These are phyloP conservation scores for Ganaspis sp. DNA, from an alignment of 1,140 invertebrate genomes.

Conservation along the genomic window DNA sequence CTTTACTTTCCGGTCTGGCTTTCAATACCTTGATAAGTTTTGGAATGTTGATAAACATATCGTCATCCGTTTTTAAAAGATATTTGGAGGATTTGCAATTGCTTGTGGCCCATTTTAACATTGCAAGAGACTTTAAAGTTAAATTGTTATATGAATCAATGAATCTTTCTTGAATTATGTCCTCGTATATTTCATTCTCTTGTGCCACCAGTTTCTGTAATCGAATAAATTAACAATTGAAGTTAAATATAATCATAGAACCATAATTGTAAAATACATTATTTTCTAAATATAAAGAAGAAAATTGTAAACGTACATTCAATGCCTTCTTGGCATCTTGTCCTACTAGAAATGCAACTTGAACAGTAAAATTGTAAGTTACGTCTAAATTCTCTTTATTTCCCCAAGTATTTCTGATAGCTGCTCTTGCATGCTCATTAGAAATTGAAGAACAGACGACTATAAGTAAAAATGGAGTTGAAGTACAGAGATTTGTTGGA, in stretches of 20 bases:
- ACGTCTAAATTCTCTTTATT: slow-evolving; percentile 78
- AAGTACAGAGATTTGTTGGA: slow-evolving; percentile 79
- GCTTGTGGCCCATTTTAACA: slow-evolving; percentile 87
- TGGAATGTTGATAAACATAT: slow-evolving; percentile 88
- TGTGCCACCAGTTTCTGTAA: slow-evolving; percentile 78
- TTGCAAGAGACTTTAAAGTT: slow-evolving; percentile 91
- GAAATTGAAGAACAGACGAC: slow-evolving; percentile 84
- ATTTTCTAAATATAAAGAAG: slow-evolving; percentile 24
- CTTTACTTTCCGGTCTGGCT: slow-evolving; percentile 63
- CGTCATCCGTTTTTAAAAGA: slow-evolving; percentile 90
- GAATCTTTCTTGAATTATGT: slow-evolving; percentile 95
- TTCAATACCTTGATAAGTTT: slow-evolving; percentile 73
- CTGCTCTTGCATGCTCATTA: slow-evolving; percentile 81
- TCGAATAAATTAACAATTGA: too few species aligned
- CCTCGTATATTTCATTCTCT: slow-evolving; percentile 81
- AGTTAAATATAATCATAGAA: too few species aligned
- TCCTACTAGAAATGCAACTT: slow-evolving; percentile 78
- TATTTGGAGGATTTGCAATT: slow-evolving; percentile 82
- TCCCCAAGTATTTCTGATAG: slow-evolving; percentile 90
- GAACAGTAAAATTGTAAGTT: slow-evolving; percentile 70
- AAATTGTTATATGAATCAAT: slow-evolving; percentile 95
- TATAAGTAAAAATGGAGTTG: slow-evolving; percentile 81
- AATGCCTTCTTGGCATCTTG: slow-evolving; percentile 76
- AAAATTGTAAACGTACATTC: slow-evolving; percentile 73
- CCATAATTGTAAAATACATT: too few species aligned